Base-by-base conservation (phyloP, 37 sponge, comb jelly and placozoan species). In the Petrosia ficiformis region DNA sequence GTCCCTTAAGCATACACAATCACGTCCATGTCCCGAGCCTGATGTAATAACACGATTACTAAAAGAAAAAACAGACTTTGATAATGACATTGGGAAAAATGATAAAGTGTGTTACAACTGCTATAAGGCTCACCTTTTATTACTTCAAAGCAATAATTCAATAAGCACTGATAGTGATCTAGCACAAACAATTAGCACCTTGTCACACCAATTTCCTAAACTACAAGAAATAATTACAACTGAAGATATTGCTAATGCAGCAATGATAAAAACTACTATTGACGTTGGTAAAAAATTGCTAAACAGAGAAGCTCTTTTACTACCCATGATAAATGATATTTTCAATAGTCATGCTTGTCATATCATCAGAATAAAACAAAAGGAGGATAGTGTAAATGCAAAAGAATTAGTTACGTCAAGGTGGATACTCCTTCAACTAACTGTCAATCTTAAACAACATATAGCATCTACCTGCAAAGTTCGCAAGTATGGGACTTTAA, bases 351-450 rank as follows among this genome's bases (percentile, higher is more conserved):
- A 74, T 26, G 37, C 32, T 11, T 5, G 29, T 26, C 39, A 56
- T 2, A 54, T 74, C 29, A 39, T 19, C 2, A 21, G 8, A 26
- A 6, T 30, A 30, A 8, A 10, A 24, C 29, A 64, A 30, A 57
- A 33, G 24, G 11, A 68, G 6, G 39, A 16, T 28, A 39, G 16
- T 35, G 39, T 33, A 19, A 4, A 16, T 8, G 42, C 2, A 2
- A 6, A 10, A 64, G 4, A 75, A 24, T 4, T 2, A 54, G 25
- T 56, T 31, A 57, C 75, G 36, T 16, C 76, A 10, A 58, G 42
- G 65, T 75, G 65, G 41, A n/a, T 75, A 2, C 29, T 75, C 22
- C 28, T 54, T 40, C 19, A 75, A 6, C 65, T 75, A 39, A 75
- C 24, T 22, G 24, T 29, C n/a, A 19, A 58, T 42, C 30, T 75